Evolutionary conservation across 2,113 vertebrate species (phyloP).

Genomic region (Cnemophilus loriae): DNA sequence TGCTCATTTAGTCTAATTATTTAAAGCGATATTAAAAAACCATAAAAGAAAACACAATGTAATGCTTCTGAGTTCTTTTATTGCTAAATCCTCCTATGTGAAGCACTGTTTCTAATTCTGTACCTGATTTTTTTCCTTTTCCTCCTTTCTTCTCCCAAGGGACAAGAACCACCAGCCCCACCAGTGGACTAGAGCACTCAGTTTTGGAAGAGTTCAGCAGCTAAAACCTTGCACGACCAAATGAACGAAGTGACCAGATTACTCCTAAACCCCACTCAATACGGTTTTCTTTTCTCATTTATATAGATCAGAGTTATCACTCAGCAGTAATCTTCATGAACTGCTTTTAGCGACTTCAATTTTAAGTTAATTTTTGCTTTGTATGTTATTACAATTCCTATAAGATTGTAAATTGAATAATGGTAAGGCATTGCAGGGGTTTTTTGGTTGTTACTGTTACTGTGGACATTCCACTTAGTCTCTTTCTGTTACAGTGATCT

Average conservation of each 20-base stretch:
- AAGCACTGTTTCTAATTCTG: background rate
- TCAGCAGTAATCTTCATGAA: constrained; percentile 58
- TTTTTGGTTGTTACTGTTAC: constrained; percentile 47
- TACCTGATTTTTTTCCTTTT: background rate
- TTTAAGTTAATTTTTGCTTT: constrained; percentile 68
- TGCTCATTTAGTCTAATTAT: background rate
- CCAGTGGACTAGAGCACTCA: constrained; percentile 83
- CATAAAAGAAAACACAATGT: background rate
- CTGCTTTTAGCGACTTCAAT: constrained; percentile 56
- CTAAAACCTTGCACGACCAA: constrained; percentile 73
- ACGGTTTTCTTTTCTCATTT: constrained; percentile 57
- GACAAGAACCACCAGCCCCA: constrained; percentile 88
- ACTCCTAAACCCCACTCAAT: constrained; percentile 52
- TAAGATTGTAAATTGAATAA: constrained; percentile 57
- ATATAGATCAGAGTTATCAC: constrained; percentile 50
- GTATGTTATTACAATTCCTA: constrained; percentile 46
- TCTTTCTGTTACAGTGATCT: constrained; percentile 51
- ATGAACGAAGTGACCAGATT: constrained; percentile 73
- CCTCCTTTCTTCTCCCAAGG: constrained; percentile 60
- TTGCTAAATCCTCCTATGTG: background rate
- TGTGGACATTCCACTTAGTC: constrained; percentile 67
- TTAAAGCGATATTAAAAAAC: background rate
- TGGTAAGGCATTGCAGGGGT: constrained; percentile 31
- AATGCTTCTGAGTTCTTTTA: background rate
- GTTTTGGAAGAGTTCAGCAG: constrained; percentile 37